Conservation (phyloP, 2,888 invertebrate species). For the Ariolimax columbianus region DNA sequence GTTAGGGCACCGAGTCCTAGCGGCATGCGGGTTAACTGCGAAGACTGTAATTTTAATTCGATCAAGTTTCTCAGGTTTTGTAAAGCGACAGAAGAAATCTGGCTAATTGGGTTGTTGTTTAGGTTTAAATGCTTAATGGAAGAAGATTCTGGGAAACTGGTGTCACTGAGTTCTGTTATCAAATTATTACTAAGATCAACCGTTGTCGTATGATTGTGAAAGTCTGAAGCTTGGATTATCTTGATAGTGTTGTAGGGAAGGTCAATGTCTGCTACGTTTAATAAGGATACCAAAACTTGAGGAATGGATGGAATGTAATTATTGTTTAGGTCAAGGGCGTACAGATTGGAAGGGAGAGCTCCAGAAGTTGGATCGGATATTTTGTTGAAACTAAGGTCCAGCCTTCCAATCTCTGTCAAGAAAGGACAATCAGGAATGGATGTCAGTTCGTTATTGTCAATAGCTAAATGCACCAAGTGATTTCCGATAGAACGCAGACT, state of each 20-base stretch:
- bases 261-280: background rate
- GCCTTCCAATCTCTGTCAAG: background rate
- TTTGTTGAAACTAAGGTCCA: background rate
- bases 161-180: background rate
- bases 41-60: background rate
- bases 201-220: background rate
- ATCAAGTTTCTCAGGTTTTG: background rate
- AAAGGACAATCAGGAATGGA: background rate
- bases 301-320: background rate
- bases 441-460: background rate
- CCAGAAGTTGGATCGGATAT: constrained; percentile 17
- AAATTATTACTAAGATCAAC: background rate
- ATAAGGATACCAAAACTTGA: background rate
- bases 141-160: background rate
- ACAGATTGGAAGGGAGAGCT: background rate
- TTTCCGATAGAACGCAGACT: background rate
- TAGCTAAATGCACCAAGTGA: background rate
- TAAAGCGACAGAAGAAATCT: background rate
- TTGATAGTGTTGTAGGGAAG: background rate
- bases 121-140: background rate
- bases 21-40: background rate
- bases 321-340: background rate
- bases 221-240: background rate
- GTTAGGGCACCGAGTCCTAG: background rate
- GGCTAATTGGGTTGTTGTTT: background rate